These are phyloP conservation scores for Esox masquinongy DNA, from an alignment of 2,797 vertebrate species.

Conservation along the genomic window DNA sequence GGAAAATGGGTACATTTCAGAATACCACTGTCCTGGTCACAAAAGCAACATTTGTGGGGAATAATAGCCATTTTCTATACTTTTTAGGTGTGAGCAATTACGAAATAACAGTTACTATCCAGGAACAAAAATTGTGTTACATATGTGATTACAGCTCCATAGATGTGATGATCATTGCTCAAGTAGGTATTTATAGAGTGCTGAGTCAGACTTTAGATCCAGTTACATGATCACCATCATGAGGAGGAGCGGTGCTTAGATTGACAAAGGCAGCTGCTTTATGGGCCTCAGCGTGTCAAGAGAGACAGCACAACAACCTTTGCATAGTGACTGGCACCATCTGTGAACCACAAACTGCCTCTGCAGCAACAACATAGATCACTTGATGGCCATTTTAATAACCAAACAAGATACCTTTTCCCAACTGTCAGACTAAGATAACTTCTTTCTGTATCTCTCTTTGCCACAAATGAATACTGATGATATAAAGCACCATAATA, in stretches of 20 bases:
- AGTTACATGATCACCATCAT: conserved; percentile 36
- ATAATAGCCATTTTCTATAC: too few relatives aligned
- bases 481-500: not conserved
- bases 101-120: too few relatives aligned
- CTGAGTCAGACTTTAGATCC: conserved; percentile 43
- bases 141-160: not conserved
- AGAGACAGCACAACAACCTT: not conserved
- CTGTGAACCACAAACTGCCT: not conserved
- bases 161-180: conserved; percentile 7
- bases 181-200: conserved; percentile 50
- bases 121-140: too few relatives aligned
- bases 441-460: not conserved
- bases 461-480: not conserved
- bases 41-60: too few relatives aligned
- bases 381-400: not conserved
- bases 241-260: conserved; percentile 9
- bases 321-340: not conserved
- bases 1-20: too few relatives aligned
- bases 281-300: not conserved
- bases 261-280: conserved; percentile 47
- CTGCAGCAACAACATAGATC: not conserved
- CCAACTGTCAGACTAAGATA: not conserved
- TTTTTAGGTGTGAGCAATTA: too few relatives aligned
- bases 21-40: too few relatives aligned
- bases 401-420: not conserved